Conservation (phyloP, 2,888 invertebrate species). For the Spilarctia lutea region DNA sequence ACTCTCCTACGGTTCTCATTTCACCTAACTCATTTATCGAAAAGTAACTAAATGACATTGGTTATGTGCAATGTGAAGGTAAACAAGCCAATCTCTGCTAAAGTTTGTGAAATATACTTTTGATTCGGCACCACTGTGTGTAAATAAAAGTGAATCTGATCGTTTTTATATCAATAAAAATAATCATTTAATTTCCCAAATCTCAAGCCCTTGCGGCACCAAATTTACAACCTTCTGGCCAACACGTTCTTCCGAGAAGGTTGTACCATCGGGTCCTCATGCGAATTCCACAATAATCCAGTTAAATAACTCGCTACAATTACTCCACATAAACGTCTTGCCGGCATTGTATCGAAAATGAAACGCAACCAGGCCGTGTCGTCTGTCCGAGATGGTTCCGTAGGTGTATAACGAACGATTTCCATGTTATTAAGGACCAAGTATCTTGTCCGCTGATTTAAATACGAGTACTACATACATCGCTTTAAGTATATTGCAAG, state of each 20-base stretch:
- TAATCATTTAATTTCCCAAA: slow-evolving; percentile 13
- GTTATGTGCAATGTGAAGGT: too few relatives aligned
- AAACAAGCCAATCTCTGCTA: too few relatives aligned
- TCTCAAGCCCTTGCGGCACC: background rate
- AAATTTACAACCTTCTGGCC: slow-evolving; percentile 17
- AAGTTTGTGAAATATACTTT: background rate
- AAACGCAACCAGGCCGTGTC: slow-evolving; percentile 35
- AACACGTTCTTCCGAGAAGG: slow-evolving; percentile 18
- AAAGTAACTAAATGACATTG: too few relatives aligned
- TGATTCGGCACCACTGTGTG: background rate
- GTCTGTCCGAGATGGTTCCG: slow-evolving; percentile 29
- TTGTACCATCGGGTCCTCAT: slow-evolving; percentile 5
- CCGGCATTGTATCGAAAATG: slow-evolving; percentile 59
- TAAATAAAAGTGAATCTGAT: background rate
- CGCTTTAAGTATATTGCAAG: background rate
- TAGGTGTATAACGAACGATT: slow-evolving; percentile 4
- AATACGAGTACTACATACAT: background rate
- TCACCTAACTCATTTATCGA: too few relatives aligned
- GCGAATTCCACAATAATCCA: slow-evolving; percentile 48
- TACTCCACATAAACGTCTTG: slow-evolving; percentile 64
- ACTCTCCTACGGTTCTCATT: too few relatives aligned
- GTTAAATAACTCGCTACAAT: slow-evolving; percentile 62
- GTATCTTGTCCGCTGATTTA: background rate
- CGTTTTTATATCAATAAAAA: background rate
- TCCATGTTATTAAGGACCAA: background rate